phyloP scores from a whole-genome alignment of 2,888 invertebrate species.

The Poecilus cupreus region DNA sequence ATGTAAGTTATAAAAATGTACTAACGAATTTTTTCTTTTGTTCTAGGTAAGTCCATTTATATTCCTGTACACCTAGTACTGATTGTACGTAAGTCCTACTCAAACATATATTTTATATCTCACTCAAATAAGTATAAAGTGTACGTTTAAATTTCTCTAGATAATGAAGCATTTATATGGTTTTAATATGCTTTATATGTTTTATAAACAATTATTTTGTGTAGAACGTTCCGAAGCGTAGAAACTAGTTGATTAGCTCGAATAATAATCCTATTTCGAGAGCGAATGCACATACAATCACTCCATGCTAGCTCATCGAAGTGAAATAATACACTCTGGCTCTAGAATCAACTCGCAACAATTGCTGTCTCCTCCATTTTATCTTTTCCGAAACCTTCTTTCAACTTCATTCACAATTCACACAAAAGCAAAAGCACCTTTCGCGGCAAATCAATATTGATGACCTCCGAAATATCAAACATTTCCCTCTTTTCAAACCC shows the following conservation, averaged over 20 bases:
- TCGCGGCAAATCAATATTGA: background rate
- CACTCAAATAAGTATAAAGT: too few species aligned
- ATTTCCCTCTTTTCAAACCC: background rate
- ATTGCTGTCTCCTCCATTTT: background rate
- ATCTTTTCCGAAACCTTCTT: constrained; percentile 17
- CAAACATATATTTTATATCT: too few species aligned
- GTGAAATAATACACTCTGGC: constrained; percentile 29
- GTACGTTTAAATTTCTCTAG: too few species aligned
- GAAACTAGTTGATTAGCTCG: constrained; percentile 26
- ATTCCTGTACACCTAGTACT: too few species aligned
- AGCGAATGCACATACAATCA: constrained; percentile 31
- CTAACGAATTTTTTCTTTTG: too few species aligned
- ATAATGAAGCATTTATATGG: too few species aligned
- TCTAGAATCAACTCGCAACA: background rate
- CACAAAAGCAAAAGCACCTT: background rate
- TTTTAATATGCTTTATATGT: too few species aligned
- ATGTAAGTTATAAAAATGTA: too few species aligned
- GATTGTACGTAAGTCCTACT: too few species aligned
- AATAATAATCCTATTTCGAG: constrained; percentile 33
- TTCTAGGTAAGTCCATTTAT: too few species aligned
- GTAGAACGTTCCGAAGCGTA: background rate
- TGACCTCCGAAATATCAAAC: background rate
- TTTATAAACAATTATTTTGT: background rate
- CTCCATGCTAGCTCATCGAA: background rate
- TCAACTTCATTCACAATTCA: background rate